phyloP scores from a whole-genome alignment of 2,797 vertebrate species.

The Gambelia wislizenii region DNA sequence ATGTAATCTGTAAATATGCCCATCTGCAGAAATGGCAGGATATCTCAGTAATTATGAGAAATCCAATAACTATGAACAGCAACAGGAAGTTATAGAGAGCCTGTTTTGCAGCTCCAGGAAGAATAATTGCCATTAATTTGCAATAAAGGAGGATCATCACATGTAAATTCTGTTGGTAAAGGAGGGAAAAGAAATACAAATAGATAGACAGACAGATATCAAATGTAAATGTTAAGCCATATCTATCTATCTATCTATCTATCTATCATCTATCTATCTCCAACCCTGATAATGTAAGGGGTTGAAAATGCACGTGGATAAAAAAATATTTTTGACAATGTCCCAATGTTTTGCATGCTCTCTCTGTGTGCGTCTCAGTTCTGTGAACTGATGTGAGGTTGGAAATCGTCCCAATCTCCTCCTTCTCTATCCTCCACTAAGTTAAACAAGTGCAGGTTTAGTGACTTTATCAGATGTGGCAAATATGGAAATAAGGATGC shows the following conservation, averaged over 20 bases:
- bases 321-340: background rate
- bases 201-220: too few species aligned
- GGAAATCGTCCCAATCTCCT: background rate
- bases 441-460: background rate
- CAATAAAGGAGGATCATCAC: background rate
- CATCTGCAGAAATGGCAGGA: background rate
- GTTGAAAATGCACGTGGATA: background rate
- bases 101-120: slow-evolving; percentile 6
- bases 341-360: background rate
- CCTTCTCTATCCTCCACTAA: background rate
- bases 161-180: slow-evolving; percentile 2
- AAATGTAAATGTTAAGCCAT: too few species aligned
- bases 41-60: slow-evolving; percentile 19
- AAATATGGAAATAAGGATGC: too few species aligned
- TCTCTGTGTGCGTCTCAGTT: background rate
- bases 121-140: slow-evolving; percentile 1
- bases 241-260: too few species aligned
- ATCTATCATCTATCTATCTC: too few species aligned
- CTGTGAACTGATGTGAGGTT: background rate
- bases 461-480: too few species aligned
- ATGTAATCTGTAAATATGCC: background rate
- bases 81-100: slow-evolving; percentile 21
- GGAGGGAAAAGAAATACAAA: background rate
- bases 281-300: too few species aligned
- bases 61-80: background rate